These are phyloP conservation scores for Diachasma alloeum DNA, from an alignment of 1,140 invertebrate genomes.

Conservation along the genomic window DNA sequence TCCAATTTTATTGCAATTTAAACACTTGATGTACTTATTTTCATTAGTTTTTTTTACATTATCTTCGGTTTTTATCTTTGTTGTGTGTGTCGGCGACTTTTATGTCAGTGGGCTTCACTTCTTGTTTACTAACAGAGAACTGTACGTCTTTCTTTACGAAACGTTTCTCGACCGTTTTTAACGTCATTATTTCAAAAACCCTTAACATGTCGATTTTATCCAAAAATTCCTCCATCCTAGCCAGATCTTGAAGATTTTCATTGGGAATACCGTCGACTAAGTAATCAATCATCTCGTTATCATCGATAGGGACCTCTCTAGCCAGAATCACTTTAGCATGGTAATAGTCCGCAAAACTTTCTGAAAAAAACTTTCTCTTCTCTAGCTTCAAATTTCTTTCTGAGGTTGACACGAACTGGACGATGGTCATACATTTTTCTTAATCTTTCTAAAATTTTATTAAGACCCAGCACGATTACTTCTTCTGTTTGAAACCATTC, in stretches of 20 bases:
- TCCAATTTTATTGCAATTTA: conserved; percentile 26
- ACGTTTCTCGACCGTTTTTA: not conserved
- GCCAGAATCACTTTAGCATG: conserved; percentile 28
- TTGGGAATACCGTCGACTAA: conserved; percentile 28
- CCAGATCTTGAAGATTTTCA: conserved; percentile 22
- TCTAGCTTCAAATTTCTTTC: conserved; percentile 21
- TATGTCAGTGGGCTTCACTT: too few species aligned
- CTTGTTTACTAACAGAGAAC: not conserved
- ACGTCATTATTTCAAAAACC: conserved; percentile 25
- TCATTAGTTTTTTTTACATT: not conserved
- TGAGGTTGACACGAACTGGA: conserved; percentile 8
- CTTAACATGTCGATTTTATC: conserved; percentile 22
- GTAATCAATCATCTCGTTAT: conserved; percentile 28
- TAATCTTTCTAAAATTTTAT: conserved; percentile 17
- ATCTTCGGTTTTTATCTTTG: conserved; percentile 4
- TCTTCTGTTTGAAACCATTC: conserved; percentile 25
- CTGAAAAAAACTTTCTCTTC: conserved; percentile 15
- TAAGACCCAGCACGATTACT: not conserved
- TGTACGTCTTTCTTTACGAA: not conserved
- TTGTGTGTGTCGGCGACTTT: not conserved
- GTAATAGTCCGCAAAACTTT: conserved; percentile 27
- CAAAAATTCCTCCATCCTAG: conserved; percentile 22
- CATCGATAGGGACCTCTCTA: conserved; percentile 24
- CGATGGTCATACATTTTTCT: conserved; percentile 26
- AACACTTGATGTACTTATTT: conserved; percentile 12